These are phyloP conservation scores for Callinectes sapidus DNA, from an alignment of 2,888 invertebrate genomes.

Conservation along the genomic window DNA sequence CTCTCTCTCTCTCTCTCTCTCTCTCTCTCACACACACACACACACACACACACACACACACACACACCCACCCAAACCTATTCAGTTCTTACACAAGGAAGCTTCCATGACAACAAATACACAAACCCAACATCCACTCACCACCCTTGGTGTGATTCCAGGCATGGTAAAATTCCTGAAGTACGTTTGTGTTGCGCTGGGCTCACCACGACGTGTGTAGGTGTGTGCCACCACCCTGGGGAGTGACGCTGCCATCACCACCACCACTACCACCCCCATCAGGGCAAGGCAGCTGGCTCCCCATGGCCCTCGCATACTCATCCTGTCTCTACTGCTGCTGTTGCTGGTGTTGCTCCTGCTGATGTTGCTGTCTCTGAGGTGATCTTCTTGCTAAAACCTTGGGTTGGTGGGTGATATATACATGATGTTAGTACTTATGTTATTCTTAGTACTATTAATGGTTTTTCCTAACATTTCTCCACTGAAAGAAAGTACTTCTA, in stretches of 20 bases:
- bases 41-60: too few relatives aligned
- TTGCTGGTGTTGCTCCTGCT: background rate
- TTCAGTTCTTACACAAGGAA: background rate
- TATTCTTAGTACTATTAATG: background rate
- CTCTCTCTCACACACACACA: too few relatives aligned
- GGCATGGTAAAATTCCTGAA: constrained; percentile 47
- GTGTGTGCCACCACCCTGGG: background rate
- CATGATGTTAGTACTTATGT: background rate
- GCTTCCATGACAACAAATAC: too few relatives aligned
- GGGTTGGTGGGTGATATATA: background rate
- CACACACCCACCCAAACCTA: too few relatives aligned
- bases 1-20: background rate
- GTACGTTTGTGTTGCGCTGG: background rate
- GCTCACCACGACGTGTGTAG: background rate
- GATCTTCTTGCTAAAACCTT: constrained; percentile 14
- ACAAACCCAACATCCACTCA: constrained; percentile 16
- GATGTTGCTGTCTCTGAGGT: background rate
- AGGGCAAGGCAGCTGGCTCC: background rate
- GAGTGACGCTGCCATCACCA: background rate
- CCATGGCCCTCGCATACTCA: background rate
- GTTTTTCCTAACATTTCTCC: too few relatives aligned
- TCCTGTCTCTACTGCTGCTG: background rate
- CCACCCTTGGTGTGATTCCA: constrained; percentile 45
- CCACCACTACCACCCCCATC: background rate
- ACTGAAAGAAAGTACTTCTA: too few relatives aligned